Evolutionary conservation across 2,888 invertebrate genomes (phyloP), one percentile per base, ranked within the genome.

Genomic region (Eristalinus sepulchralis): DNA sequence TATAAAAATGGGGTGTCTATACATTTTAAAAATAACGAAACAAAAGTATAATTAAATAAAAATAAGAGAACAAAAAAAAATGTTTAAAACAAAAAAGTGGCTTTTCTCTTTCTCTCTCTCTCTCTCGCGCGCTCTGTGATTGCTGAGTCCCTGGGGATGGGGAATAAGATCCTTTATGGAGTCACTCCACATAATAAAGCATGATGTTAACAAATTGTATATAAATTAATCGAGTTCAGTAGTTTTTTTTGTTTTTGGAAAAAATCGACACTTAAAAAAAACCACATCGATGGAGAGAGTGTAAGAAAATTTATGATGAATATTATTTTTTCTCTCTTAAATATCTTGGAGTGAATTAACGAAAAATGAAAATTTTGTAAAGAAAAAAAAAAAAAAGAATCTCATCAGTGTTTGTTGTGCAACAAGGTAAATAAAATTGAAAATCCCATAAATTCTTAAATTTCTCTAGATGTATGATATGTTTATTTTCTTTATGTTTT

Each of bases 341-440:
- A 47, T 47, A 17, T 17, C 1, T 47, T n/a, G n/a, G 6, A 47
- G 47, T 47, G 47, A 17, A 39, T 39, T 47, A 17, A 47, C 4
- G 2, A 47, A 47, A 47, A 47, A 0, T 1, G n/a, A 47, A 47
- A 17, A 8, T 47, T 17, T 47, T 47, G 47, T 47, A 47, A 47
- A 11, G 22, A 57, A 67, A n/a, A 13, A 11, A 17, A 24, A 39
- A 47, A 66, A 63, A 64, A 17, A 31, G 39, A 64, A 33, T n/a
- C 73, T 70, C 81, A 66, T 36, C 81, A 66, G 85, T 70, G 81
- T 77, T 77, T 66, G 59, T 72, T 77, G 63, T 47, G 47, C 81
- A 73, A 81, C 71, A 85, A 85, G 85, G 85, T 85, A 85, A 85
- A 81, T 85, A 85, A 55, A 76, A 67, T 13, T 39, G 22, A 84